Conservation (phyloP, 2,797 vertebrate species). For the Cottoperca gobio region DNA sequence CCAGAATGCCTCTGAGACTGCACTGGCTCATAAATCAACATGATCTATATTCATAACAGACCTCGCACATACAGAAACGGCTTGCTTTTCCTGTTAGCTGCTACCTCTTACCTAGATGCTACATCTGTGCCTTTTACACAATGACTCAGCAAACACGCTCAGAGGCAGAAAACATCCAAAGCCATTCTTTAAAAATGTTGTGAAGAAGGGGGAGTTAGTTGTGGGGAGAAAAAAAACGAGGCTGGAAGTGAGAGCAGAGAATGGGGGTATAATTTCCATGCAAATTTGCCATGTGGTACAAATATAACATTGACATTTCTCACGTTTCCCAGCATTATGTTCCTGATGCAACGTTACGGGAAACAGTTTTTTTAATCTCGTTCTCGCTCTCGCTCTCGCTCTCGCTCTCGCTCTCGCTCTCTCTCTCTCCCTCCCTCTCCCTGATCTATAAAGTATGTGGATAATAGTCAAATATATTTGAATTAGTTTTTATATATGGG, state of each 20-base stretch:
- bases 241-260: conserved; percentile 35
- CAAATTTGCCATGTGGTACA: conserved; percentile 75
- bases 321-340: conserved; percentile 59
- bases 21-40: conserved; percentile 67
- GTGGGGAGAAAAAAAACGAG: conserved; percentile 1
- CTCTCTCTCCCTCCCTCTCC: too few relatives aligned
- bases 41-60: conserved; percentile 55
- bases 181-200: conserved; percentile 23
- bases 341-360: conserved; percentile 60
- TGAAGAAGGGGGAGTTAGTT: background rate
- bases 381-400: conserved; percentile 9
- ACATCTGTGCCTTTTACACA: conserved; percentile 42
- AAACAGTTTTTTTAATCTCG: conserved; percentile 28
- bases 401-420: too few relatives aligned
- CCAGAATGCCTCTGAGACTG: conserved; percentile 62
- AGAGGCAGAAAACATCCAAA: conserved; percentile 32
- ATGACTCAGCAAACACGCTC: conserved; percentile 69
- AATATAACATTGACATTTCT: conserved; percentile 69
- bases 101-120: conserved; percentile 39
- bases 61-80: conserved; percentile 32
- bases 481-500: background rate
- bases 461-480: conserved; percentile 15
- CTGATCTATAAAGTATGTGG: conserved; percentile 24
- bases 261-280: conserved; percentile 65
- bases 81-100: conserved; percentile 35